Percentiles rank a stretch among this genome's conserved stretches.
Evolutionary conservation across 37 sponge, comb jelly and placozoan species (phyloP).

Genomic region (Halisarca cf. caerulea): DNA sequence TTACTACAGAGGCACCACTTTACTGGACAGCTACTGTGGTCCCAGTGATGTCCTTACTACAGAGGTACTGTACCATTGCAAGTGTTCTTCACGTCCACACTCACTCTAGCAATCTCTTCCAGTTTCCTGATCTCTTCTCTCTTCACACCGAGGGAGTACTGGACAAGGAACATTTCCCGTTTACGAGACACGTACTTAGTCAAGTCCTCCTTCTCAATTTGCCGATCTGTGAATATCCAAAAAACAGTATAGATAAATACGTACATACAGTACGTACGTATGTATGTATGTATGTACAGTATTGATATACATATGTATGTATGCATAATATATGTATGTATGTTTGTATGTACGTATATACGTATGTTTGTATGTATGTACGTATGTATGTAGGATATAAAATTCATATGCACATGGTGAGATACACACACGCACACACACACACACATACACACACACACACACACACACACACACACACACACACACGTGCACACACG

Average conservation of each 20-base stretch:
- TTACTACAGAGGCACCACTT: no score
- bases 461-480: no score
- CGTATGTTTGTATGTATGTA: background rate
- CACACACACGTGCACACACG: no score
- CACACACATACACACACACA: no score
- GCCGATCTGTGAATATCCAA: slow-evolving; percentile 58
- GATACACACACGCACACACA: no score
- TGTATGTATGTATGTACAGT: no score
- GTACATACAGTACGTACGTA: background rate
- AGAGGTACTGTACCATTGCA: no score
- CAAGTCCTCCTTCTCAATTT: slow-evolving; percentile 90
- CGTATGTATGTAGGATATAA: background rate
- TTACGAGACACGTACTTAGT: slow-evolving; percentile 74
- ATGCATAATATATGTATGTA: background rate
- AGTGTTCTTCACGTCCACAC: background rate
- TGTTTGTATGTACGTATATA: background rate
- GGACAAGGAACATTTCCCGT: slow-evolving; percentile 94
- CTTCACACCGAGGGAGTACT: slow-evolving; percentile 94
- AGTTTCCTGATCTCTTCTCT: slow-evolving; percentile 92
- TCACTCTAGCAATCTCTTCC: slow-evolving; percentile 83
- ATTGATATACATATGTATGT: no score
- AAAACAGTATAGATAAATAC: background rate
- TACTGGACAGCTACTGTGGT: no score
- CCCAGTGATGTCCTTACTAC: no score
- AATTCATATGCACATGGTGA: background rate